Base-by-base conservation (phyloP, 2,797 vertebrate species). In the Crotalus adamanteus region DNA sequence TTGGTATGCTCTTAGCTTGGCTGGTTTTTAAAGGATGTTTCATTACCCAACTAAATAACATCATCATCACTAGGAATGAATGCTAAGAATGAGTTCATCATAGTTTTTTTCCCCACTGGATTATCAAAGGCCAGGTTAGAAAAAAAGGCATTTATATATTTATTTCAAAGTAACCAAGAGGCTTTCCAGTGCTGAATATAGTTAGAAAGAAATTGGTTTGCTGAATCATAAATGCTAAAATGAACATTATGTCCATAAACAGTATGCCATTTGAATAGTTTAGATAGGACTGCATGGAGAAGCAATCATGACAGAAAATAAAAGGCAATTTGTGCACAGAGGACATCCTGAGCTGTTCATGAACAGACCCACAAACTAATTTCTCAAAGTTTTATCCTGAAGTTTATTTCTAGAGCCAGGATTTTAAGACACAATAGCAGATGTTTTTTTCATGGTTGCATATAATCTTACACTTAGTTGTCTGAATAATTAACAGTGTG, bases 401-500 rank as follows among this genome's bases (percentile, higher is more conserved):
- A 26, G 57, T 91, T 88, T 90, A 87, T 91, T 91, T 83, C 90
- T 37, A 92, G 51, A 56, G 86, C 88, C 93, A 95, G 47, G 94
- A 86, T 37, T 47, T 92, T 90, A 94, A 95, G 89, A 16, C n/a
- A 22, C 91, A 65, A 1, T 37, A 7, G 0, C 92, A 42, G 92
- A 26, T 94, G 93, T 94, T 93, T 94, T 95, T 94, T 95, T 25
- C 73, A 83, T 95, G 47, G 69, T 92, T 93, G 90, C 3, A 87
- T 90, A 87, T 65, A 91, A 91, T 93, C 92, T 89, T 95, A 55
- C 92, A 90, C 61, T 92, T 78, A 83, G 14, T 94, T 92, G 94
- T 95, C 87, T 94, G 93, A 87, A 87, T 96, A 95, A 96, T 96
- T 94, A 93, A 95, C 73, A 63, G 28, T 2, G 16, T 53, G 60